Conservation (phyloP, 2,113 vertebrate genomes). For the Emydocephalus ijimae region DNA sequence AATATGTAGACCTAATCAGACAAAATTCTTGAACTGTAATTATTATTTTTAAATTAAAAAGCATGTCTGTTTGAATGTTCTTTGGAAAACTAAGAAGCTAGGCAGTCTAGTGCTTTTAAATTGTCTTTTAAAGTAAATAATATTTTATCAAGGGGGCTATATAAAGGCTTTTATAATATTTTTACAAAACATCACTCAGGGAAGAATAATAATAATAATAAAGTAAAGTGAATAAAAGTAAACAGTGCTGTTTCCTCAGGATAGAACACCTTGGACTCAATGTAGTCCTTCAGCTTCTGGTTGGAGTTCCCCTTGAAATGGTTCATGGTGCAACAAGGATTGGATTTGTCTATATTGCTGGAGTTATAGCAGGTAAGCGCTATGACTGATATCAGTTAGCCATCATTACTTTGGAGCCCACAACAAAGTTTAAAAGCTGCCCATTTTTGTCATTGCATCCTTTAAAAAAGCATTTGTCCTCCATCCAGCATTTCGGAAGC, state of each 20-base stretch:
- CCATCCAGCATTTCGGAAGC: not conserved
- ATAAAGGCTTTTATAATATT: not conserved
- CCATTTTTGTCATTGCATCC: not conserved
- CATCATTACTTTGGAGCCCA: not conserved
- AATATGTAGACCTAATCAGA: not conserved
- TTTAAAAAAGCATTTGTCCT: not conserved
- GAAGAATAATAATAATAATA: not conserved
- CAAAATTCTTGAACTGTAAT: not conserved
- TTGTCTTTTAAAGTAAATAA: not conserved
- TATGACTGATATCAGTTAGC: not conserved
- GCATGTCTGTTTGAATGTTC: not conserved
- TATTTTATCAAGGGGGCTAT: not conserved
- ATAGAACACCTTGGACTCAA: slow-evolving; percentile 95
- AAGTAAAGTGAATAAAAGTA: slow-evolving; percentile 5
- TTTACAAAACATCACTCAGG: not conserved
- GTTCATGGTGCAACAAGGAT: slow-evolving; percentile 92
- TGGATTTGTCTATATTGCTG: slow-evolving; percentile 88
- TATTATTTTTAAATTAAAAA: not conserved
- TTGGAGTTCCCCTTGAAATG: slow-evolving; percentile 97
- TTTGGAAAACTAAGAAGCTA: not conserved
- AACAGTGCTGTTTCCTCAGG: slow-evolving; percentile 68
- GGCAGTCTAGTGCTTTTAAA: not conserved
- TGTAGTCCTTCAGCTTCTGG: slow-evolving; percentile 93
- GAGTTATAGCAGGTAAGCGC: slow-evolving; percentile 90
- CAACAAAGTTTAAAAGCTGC: not conserved